Percentiles rank a stretch among this genome's conserved stretches.
Conservation (phyloP, 2,113 vertebrate genomes). For the Rattus norvegicus region DNA sequence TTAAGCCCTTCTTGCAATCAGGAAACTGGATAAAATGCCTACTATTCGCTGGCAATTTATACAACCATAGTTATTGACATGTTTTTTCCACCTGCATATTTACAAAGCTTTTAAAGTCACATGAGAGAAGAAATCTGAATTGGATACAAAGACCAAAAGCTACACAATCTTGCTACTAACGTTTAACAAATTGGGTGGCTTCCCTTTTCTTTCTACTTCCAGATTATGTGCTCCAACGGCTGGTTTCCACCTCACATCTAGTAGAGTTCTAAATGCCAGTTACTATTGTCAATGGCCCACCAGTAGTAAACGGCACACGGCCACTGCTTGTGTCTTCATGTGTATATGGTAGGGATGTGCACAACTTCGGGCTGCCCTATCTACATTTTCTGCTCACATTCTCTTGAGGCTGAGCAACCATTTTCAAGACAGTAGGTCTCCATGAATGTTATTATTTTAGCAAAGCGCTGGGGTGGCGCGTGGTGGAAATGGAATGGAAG, state of each 20-base stretch:
- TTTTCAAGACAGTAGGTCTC: not conserved
- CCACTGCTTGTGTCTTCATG: not conserved
- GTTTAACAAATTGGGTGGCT: not conserved
- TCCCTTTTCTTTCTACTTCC: not conserved
- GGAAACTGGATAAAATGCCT: not conserved
- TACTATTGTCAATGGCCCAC: not conserved
- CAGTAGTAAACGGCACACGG: not conserved
- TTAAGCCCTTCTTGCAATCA: not conserved
- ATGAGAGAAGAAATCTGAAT: not conserved
- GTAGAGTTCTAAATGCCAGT: not conserved
- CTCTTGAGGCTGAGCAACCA: not conserved
- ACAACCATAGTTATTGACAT: not conserved
- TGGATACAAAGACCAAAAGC: not conserved
- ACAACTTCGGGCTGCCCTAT: not conserved
- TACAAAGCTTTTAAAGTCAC: not conserved
- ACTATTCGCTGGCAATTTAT: not conserved
- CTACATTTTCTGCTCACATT: not conserved
- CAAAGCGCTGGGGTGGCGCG: not conserved
- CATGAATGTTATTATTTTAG: not conserved
- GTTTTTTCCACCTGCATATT: conserved; percentile 12
- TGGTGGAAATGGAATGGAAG: not conserved
- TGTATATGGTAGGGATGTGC: rapidly evolving
- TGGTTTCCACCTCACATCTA: not conserved
- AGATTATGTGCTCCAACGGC: not conserved
- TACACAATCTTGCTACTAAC: not conserved